Evolutionary conservation across 1,140 invertebrate genomes (phyloP).

Genomic region (Eurytemora carolleeae): DNA sequence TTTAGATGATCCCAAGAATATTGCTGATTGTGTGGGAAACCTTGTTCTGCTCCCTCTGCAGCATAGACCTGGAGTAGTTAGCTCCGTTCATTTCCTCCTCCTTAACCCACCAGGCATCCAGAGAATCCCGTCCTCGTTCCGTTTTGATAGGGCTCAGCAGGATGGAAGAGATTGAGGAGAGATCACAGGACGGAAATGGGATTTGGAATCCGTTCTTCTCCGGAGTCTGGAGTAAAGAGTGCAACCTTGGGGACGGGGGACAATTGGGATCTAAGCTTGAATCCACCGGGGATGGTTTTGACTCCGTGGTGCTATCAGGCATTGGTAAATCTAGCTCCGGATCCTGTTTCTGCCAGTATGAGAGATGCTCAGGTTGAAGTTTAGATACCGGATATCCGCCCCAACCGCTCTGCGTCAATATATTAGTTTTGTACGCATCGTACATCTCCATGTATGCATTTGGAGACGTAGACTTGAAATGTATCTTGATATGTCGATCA

Average conservation of each 20-base stretch:
- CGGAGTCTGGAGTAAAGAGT: background rate
- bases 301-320: background rate
- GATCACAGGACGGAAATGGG: background rate
- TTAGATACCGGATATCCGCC: background rate
- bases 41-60: background rate
- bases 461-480: slow-evolving; percentile 4
- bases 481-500: slow-evolving; percentile 26
- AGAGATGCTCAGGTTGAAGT: background rate
- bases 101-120: background rate
- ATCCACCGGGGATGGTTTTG: background rate
- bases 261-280: too few species aligned
- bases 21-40: too few species aligned
- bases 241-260: too few species aligned
- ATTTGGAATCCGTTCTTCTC: background rate
- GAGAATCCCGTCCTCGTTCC: background rate
- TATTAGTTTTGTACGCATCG: background rate
- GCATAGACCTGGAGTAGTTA: background rate
- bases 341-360: background rate
- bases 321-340: background rate
- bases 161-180: background rate
- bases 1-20: too few species aligned
- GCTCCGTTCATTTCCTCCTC: background rate
- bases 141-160: background rate
- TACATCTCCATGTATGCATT: background rate
- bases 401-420: background rate